Conservation (phyloP, 2,113 vertebrate genomes). For the Ptychochromis oligacanthus region DNA sequence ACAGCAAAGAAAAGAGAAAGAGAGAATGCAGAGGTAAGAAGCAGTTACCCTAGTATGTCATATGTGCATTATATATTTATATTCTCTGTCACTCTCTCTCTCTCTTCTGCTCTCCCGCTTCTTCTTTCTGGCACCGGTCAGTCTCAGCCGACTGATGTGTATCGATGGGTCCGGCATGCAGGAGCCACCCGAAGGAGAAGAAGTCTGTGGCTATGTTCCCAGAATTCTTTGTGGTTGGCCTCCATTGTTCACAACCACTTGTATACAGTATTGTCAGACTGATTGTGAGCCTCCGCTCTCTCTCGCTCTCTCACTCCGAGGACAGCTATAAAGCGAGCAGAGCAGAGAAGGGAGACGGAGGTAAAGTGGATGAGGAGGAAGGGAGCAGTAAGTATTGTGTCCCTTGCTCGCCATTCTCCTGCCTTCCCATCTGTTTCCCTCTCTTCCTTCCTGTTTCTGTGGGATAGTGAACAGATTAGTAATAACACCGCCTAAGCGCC, state of each 20-base stretch:
- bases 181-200: slow-evolving; percentile 77
- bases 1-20: not conserved
- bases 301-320: slow-evolving; percentile 65
- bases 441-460: slow-evolving; percentile 85
- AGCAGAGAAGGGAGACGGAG: slow-evolving; percentile 58
- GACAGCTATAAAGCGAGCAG: slow-evolving; percentile 56
- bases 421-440: slow-evolving; percentile 85
- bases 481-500: slow-evolving; percentile 54
- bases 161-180: slow-evolving; percentile 69
- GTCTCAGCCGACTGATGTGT: slow-evolving; percentile 75
- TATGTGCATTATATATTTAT: not conserved
- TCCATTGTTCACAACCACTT: slow-evolving; percentile 82
- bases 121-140: slow-evolving; percentile 70
- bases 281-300: slow-evolving; percentile 78
- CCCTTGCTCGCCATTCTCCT: slow-evolving; percentile 74
- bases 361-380: slow-evolving; percentile 65
- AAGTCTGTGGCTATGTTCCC: slow-evolving; percentile 81
- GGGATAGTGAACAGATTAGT: slow-evolving; percentile 73
- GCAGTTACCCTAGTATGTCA: slow-evolving; percentile 1
- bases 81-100: not conserved
- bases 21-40: not conserved
- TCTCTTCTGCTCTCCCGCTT: not conserved
- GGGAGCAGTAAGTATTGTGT: slow-evolving; percentile 83
- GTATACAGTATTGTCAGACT: slow-evolving; percentile 83
- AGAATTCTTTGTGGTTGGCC: slow-evolving; percentile 83